These are phyloP conservation scores for Protodeltote pygarga DNA, from an alignment of 2,888 invertebrate genomes.

Conservation along the genomic window DNA sequence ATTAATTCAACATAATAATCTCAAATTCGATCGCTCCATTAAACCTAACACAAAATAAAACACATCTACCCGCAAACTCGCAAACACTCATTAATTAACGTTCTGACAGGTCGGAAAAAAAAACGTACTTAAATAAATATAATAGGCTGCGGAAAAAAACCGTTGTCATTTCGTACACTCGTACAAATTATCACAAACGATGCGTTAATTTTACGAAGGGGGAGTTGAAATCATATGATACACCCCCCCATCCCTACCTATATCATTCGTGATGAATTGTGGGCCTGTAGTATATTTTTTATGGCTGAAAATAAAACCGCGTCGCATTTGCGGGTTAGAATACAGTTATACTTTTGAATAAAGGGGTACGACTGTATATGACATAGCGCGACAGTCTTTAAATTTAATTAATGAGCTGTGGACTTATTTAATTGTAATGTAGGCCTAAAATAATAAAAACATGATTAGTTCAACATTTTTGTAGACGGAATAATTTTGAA, in stretches of 20 bases:
- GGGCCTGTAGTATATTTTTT: constrained; percentile 12
- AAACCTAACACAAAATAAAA: constrained; percentile 17
- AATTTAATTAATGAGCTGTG: no score
- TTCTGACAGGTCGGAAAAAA: constrained; percentile 40
- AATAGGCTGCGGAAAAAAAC: constrained; percentile 27
- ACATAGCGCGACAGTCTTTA: no score
- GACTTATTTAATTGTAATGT: no score
- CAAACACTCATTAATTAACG: constrained; percentile 44
- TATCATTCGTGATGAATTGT: constrained; percentile 31
- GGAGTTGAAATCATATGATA: constrained; percentile 39
- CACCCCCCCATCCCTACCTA: constrained; percentile 6
- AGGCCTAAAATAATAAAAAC: no score
- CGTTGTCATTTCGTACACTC: constrained; percentile 41
- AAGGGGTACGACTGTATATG: no score
- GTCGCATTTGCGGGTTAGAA: constrained; percentile 4
- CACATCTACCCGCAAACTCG: constrained; percentile 24
- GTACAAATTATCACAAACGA: constrained; percentile 49
- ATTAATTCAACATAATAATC: constrained; percentile 21
- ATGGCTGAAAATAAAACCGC: constrained; percentile 6
- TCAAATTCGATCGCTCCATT: constrained; percentile 30
- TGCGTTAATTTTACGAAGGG: constrained; percentile 42
- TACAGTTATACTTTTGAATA: constrained; percentile 11
- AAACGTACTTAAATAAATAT: constrained; percentile 30
- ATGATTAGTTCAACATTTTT: no score
- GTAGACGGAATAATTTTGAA: no score